phyloP scores from a whole-genome alignment of 2,888 invertebrate genomes.

The Drosophila meridiana region DNA sequence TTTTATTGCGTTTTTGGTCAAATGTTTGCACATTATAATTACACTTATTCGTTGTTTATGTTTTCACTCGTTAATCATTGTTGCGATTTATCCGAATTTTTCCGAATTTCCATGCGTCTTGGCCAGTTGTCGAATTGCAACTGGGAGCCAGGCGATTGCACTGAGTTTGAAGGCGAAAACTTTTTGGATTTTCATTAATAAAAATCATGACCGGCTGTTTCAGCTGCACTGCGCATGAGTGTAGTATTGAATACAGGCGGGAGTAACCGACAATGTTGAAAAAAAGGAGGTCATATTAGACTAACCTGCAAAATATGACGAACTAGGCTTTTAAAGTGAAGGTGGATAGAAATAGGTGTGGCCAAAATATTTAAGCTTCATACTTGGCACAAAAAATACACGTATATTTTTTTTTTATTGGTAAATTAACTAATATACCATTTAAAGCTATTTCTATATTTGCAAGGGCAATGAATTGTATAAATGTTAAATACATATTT shows the following conservation, averaged over 20 bases:
- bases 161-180: conserved; percentile 30
- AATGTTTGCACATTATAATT: conserved; percentile 44
- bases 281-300: conserved; percentile 8
- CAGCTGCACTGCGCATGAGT: conserved; percentile 66
- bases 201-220: conserved; percentile 59
- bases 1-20: conserved; percentile 15
- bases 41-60: conserved; percentile 35
- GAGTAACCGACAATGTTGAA: conserved; percentile 7
- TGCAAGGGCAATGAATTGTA: conserved; percentile 63
- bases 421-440: background rate
- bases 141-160: conserved; percentile 61
- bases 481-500: background rate
- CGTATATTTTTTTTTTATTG: background rate
- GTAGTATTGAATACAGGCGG: conserved; percentile 52
- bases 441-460: background rate
- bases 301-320: conserved; percentile 6
- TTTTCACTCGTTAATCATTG: conserved; percentile 22
- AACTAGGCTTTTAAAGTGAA: background rate
- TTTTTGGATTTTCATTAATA: conserved; percentile 62
- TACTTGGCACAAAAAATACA: background rate
- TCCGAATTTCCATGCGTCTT: conserved; percentile 75
- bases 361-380: background rate
- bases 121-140: conserved; percentile 81
- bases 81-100: conserved; percentile 42
- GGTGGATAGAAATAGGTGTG: conserved; percentile 6